Percentiles rank a stretch among this genome's conserved stretches.
These are phyloP conservation scores for Augochlora pura DNA, from an alignment of 1,140 invertebrate genomes.

Conservation along the genomic window DNA sequence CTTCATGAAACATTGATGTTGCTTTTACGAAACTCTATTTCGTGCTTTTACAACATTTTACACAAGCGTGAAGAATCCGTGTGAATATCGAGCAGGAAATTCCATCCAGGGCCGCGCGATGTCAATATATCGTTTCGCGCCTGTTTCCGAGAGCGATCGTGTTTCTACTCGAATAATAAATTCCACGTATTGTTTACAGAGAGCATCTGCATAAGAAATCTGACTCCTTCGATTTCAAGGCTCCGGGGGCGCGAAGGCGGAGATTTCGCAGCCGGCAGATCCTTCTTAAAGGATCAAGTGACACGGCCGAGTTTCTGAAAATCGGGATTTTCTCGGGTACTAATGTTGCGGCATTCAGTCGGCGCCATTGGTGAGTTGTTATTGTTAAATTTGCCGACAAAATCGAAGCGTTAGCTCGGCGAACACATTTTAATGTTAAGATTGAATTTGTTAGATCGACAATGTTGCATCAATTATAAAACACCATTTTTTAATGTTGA, in stretches of 20 bases:
- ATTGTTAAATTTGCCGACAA: not conserved
- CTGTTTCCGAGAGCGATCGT: not conserved
- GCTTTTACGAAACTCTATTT: too few species aligned
- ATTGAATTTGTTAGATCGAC: too few species aligned
- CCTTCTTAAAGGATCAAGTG: not conserved
- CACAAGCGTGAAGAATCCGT: too few species aligned
- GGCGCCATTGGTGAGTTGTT: not conserved
- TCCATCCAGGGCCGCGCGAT: not conserved
- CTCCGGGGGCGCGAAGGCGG: not conserved
- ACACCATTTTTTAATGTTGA: too few species aligned
- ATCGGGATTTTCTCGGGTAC: not conserved
- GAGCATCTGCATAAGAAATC: not conserved
- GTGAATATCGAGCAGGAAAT: not conserved
- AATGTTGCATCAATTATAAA: too few species aligned
- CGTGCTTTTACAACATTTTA: too few species aligned
- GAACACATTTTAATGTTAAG: too few species aligned
- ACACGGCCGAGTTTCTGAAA: too few species aligned
- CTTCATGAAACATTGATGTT: too few species aligned
- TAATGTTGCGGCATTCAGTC: not conserved
- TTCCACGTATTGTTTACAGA: constrained; percentile 1
- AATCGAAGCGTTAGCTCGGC: too few species aligned
- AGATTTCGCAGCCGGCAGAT: not conserved
- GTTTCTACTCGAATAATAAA: not conserved
- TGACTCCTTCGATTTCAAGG: not conserved
- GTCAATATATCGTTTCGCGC: not conserved